Percentiles rank a stretch among this genome's conserved stretches.
These are phyloP conservation scores for Yasuhikotakia modesta DNA, from an alignment of 2,797 vertebrate species.

Conservation along the genomic window DNA sequence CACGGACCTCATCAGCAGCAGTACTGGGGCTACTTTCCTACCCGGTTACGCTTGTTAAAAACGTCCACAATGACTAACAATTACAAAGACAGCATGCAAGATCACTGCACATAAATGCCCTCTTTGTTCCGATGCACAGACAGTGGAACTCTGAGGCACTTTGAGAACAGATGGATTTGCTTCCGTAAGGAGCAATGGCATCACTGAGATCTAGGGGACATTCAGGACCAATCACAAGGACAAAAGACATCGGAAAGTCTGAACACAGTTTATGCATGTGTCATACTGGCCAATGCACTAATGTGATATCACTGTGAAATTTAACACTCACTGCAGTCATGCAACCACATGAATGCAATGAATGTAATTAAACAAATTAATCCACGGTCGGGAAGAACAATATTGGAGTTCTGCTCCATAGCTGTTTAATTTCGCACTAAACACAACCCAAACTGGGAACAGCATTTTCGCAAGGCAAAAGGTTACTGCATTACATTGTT, in stretches of 20 bases:
- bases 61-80: constrained; percentile 54
- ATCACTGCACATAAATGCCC: constrained; percentile 43
- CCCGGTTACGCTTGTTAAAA: constrained; percentile 53
- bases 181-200: not conserved
- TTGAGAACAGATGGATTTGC: constrained; percentile 24
- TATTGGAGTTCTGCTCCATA: not conserved
- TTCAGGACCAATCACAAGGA: not conserved
- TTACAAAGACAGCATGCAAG: constrained; percentile 48
- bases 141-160: not conserved
- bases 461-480: constrained; percentile 48
- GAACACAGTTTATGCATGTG: not conserved
- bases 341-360: not conserved
- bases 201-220: constrained; percentile 6
- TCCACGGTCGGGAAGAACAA: not conserved
- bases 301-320: not conserved
- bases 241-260: not conserved
- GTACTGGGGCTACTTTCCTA: not conserved
- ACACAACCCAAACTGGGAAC: constrained; percentile 42
- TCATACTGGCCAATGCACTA: not conserved
- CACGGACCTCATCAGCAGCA: constrained; percentile 6
- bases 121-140: constrained; percentile 50
- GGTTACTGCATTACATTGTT: constrained; percentile 61
- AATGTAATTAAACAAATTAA: not conserved
- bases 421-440: constrained; percentile 44
- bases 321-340: not conserved